Evolutionary conservation across 2,797 vertebrate genomes (phyloP).

Genomic region (Discoglossus pictus): DNA sequence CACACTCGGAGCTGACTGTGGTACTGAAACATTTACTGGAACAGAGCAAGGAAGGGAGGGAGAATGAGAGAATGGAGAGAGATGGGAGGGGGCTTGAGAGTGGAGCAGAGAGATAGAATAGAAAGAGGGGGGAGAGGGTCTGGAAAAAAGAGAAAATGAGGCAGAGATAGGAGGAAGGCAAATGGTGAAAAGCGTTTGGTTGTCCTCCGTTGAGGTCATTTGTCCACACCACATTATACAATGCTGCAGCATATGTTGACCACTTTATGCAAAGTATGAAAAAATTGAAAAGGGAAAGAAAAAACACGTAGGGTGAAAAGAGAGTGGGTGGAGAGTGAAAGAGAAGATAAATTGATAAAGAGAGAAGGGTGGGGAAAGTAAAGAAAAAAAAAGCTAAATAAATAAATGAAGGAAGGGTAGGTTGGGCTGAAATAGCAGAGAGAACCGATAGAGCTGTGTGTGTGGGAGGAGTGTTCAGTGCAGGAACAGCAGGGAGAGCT

Average conservation of each 20-base stretch:
- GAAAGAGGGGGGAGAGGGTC: not conserved
- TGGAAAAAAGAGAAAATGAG: not conserved
- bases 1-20: conserved; percentile 37
- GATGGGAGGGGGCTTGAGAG: not conserved
- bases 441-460: conserved; percentile 20
- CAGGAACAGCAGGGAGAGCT: conserved; percentile 7
- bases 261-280: not conserved
- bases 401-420: no score
- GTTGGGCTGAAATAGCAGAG: no score
- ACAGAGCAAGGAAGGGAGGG: conserved; percentile 10
- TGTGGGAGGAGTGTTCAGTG: conserved; percentile 36
- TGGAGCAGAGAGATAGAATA: not conserved
- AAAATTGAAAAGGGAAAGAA: no score
- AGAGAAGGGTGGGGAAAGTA: not conserved
- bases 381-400: not conserved
- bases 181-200: not conserved
- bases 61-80: not conserved
- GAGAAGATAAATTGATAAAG: not conserved
- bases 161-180: not conserved
- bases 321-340: not conserved
- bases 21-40: conserved; percentile 50
- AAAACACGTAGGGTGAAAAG: no score
- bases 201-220: no score
- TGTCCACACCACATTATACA: no score
- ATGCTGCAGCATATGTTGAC: not conserved